Evolutionary conservation across 2,113 vertebrate genomes (phyloP).

Genomic region (Trogon melanurus): DNA sequence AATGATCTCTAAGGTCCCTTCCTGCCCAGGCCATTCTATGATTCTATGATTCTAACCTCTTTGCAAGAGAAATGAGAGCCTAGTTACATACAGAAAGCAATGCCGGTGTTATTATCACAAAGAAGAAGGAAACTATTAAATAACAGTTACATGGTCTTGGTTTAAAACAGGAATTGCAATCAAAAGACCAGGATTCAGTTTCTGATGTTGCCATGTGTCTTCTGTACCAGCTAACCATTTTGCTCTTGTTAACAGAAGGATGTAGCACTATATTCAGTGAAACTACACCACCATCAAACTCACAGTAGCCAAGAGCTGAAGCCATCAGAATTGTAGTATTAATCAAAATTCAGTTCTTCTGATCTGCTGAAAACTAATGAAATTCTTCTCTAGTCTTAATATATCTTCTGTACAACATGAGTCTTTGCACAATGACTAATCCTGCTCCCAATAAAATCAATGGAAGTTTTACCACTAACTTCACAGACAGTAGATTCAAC

Average conservation of each 20-base stretch:
- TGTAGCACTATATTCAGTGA: background rate
- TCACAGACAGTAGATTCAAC: background rate
- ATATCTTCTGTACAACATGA: background rate
- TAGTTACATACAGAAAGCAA: background rate
- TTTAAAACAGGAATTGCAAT: background rate
- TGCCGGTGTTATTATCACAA: background rate
- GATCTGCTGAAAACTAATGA: background rate
- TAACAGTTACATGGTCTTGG: background rate
- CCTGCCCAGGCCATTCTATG: too few species aligned
- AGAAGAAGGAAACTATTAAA: background rate
- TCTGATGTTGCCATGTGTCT: background rate
- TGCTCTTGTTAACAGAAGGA: background rate
- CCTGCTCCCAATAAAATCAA: background rate
- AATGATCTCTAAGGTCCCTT: too few species aligned
- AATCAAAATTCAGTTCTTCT: conserved; percentile 14
- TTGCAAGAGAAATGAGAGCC: background rate
- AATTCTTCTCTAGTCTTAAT: background rate
- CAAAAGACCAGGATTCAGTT: background rate
- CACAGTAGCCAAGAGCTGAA: background rate
- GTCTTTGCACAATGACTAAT: background rate
- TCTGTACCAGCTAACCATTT: background rate
- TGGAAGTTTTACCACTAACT: background rate
- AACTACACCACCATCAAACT: background rate
- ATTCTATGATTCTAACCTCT: background rate
- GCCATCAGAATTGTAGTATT: background rate